Conservation (phyloP, 2,888 invertebrate genomes). For the Brachypterus glaber region DNA sequence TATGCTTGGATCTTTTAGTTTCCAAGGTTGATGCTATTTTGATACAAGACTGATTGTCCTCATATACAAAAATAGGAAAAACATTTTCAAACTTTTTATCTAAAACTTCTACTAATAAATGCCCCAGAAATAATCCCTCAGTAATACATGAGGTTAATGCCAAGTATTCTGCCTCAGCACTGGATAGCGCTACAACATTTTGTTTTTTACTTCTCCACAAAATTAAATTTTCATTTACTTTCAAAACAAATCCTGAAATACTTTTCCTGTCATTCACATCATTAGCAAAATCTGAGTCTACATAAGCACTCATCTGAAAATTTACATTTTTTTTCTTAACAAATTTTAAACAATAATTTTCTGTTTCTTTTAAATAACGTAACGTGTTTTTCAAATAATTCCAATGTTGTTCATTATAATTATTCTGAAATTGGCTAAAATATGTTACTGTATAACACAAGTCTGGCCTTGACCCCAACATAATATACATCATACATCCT, state of each 20-base stretch:
- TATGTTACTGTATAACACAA: constrained; percentile 14
- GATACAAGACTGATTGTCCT: constrained; percentile 13
- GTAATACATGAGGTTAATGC: constrained; percentile 8
- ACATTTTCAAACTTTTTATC: neutral
- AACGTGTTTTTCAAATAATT: constrained; percentile 12
- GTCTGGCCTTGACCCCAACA: too few species aligned
- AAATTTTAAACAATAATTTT: too few species aligned
- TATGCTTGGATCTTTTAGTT: constrained; percentile 12
- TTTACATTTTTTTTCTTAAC: too few species aligned
- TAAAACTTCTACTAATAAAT: constrained; percentile 10
- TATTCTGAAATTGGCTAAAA: constrained; percentile 14
- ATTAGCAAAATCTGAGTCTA: too few species aligned
- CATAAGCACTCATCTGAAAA: too few species aligned
- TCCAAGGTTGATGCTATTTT: constrained; percentile 11
- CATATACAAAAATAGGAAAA: constrained; percentile 10
- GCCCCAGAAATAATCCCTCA: constrained; percentile 12
- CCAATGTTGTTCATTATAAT: constrained; percentile 7
- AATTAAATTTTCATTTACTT: too few species aligned
- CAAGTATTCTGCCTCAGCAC: constrained; percentile 9
- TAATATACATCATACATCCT: constrained; percentile 12
- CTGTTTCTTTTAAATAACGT: constrained; percentile 11
- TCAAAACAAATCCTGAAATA: too few species aligned
- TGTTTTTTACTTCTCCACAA: too few species aligned
- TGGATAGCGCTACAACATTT: too few species aligned
- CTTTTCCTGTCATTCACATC: too few species aligned